These are phyloP conservation scores for Seriola dumerili DNA, from an alignment of 2,113 vertebrate genomes.

Conservation along the genomic window DNA sequence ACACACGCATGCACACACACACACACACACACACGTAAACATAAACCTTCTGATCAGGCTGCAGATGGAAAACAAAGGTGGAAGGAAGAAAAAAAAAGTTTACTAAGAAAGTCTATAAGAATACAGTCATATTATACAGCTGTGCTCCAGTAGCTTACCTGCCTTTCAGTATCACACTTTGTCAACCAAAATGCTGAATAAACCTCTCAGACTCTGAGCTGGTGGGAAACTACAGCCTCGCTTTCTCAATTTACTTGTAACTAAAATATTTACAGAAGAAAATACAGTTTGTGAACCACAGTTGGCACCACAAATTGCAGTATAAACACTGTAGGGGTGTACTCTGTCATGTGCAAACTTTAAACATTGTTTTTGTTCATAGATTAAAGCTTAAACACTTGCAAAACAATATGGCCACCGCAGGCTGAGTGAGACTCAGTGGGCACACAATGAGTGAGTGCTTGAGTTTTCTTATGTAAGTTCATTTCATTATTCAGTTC, in stretches of 20 bases:
- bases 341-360: background rate
- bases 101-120: background rate
- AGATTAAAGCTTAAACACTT: background rate
- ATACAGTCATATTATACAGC: too few species aligned
- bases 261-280: conserved; percentile 36
- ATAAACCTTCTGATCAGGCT: conserved; percentile 9
- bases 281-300: conserved; percentile 26
- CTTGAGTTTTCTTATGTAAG: too few species aligned
- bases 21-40: background rate
- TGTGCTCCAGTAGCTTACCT: background rate
- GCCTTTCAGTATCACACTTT: background rate
- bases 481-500: background rate
- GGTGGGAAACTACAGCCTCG: background rate
- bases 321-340: conserved; percentile 2
- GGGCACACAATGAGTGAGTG: background rate
- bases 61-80: conserved; percentile 15
- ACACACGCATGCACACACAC: too few species aligned
- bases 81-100: background rate
- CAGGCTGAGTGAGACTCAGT: background rate
- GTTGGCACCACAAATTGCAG: conserved; percentile 18
- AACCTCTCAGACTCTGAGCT: background rate
- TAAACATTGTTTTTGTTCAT: conserved; percentile 4
- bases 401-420: conserved; percentile 11
- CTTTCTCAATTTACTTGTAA: conserved; percentile 14
- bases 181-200: background rate